Evolutionary conservation across 2,888 invertebrate species (phyloP).

Genomic region (Drosophila rellima): DNA sequence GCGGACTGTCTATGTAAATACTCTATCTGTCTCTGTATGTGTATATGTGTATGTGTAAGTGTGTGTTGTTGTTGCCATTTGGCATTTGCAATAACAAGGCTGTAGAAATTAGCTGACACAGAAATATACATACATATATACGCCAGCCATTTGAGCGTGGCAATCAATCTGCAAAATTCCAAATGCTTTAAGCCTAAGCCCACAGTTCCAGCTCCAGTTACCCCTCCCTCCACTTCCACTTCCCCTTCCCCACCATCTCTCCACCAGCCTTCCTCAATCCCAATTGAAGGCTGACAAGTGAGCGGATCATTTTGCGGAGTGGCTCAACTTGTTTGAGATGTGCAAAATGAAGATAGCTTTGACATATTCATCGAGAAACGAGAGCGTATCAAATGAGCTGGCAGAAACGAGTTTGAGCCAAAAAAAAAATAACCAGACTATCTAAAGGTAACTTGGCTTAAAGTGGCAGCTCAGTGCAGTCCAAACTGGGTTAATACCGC

Average conservation of each 20-base stretch:
- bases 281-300: slow-evolving; percentile 53
- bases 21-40: slow-evolving; percentile 8
- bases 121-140: slow-evolving; percentile 23
- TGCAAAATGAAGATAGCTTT: slow-evolving; percentile 60
- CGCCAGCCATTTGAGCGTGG: slow-evolving; percentile 48
- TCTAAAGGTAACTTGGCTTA: slow-evolving; percentile 31
- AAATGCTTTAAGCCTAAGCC: slow-evolving; percentile 42
- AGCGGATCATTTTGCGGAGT: slow-evolving; percentile 42
- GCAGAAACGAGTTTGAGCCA: slow-evolving; percentile 48
- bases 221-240: too few relatives aligned
- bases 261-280: neutral
- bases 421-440: slow-evolving; percentile 10
- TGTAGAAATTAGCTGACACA: slow-evolving; percentile 65
- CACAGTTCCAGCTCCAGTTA: slow-evolving; percentile 12
- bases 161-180: slow-evolving; percentile 49
- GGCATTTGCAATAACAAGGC: slow-evolving; percentile 60
- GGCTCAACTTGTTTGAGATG: slow-evolving; percentile 55
- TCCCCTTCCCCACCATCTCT: neutral
- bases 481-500: slow-evolving; percentile 48
- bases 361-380: slow-evolving; percentile 61
- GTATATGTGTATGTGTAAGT: slow-evolving; percentile 3
- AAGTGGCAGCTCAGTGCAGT: slow-evolving; percentile 29
- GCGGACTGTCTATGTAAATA: slow-evolving; percentile 64
- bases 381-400: slow-evolving; percentile 44
- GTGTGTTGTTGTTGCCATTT: slow-evolving; percentile 12